Evolutionary conservation across 2,113 vertebrate species (phyloP).

Genomic region (Cephalophus harveyi): DNA sequence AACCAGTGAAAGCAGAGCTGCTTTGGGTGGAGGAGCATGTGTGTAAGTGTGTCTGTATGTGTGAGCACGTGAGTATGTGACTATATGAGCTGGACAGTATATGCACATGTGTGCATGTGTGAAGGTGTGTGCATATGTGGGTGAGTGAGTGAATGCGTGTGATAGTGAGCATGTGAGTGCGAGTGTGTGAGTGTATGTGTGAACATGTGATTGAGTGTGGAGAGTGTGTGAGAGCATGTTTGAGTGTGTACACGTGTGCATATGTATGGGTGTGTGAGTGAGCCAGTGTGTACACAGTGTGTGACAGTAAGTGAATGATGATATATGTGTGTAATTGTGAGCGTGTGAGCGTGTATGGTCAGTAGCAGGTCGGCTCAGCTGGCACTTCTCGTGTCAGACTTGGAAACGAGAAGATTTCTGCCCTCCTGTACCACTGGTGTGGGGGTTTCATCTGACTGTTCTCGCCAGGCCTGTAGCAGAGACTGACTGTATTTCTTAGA

Average conservation of each 20-base stretch:
- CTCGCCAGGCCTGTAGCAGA: background rate
- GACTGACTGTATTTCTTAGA: background rate
- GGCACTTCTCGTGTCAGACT: background rate
- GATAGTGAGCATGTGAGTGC: background rate
- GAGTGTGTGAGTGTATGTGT: background rate
- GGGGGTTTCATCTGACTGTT: background rate
- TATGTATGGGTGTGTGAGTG: background rate
- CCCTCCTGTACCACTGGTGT: fast-evolving
- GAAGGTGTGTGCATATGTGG: background rate
- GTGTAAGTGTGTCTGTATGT: background rate
- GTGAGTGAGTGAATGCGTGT: background rate
- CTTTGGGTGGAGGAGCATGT: background rate
- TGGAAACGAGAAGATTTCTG: background rate
- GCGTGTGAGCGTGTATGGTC: background rate
- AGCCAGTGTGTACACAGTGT: background rate
- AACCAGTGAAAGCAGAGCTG: background rate
- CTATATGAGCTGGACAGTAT: background rate
- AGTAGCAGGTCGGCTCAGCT: background rate
- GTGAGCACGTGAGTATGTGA: background rate
- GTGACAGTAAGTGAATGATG: background rate
- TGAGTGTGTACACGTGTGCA: background rate
- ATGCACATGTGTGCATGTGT: too few species aligned
- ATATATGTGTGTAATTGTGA: fast-evolving
- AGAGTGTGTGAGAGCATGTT: background rate
- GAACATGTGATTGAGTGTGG: background rate